Evolutionary conservation across 1,140 invertebrate species (phyloP).

Genomic region (Caenorhabditis inopinata): DNA sequence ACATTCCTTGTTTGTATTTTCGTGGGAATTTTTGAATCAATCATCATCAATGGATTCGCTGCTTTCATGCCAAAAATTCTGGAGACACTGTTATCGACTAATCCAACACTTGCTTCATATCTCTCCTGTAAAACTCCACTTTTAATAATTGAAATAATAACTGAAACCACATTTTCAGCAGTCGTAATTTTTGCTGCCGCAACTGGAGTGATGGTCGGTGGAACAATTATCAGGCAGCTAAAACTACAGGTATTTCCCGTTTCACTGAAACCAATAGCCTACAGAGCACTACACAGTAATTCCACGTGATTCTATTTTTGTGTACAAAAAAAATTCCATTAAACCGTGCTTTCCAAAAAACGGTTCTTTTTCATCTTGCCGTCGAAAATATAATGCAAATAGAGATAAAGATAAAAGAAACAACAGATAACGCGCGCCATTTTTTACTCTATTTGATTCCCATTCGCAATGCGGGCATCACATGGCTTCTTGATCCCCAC

Average conservation of each 20-base stretch:
- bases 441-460: neutral
- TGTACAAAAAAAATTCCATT: too few relatives aligned
- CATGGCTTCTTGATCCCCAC: neutral
- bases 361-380: neutral
- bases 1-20: slow-evolving; percentile 63
- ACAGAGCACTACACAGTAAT: too few relatives aligned
- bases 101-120: slow-evolving; percentile 60
- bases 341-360: neutral
- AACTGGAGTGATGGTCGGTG: slow-evolving; percentile 63
- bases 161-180: slow-evolving; percentile 52
- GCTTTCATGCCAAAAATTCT: slow-evolving; percentile 66
- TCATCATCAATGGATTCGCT: slow-evolving; percentile 65
- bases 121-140: slow-evolving; percentile 57
- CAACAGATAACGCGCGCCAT: neutral
- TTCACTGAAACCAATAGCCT: too few relatives aligned
- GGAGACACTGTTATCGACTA: slow-evolving; percentile 62
- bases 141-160: neutral
- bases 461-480: neutral
- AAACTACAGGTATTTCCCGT: slow-evolving; percentile 59
- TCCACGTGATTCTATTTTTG: slow-evolving; percentile 17
- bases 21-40: slow-evolving; percentile 64
- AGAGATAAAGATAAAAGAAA: neutral
- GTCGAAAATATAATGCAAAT: neutral
- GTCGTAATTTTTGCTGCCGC: slow-evolving; percentile 66
- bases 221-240: slow-evolving; percentile 58